A percentile compares a stretch with the other conserved stretches of the same genome.
phyloP scores from a whole-genome alignment of 2,888 invertebrate genomes.

The Dynastes maya region DNA sequence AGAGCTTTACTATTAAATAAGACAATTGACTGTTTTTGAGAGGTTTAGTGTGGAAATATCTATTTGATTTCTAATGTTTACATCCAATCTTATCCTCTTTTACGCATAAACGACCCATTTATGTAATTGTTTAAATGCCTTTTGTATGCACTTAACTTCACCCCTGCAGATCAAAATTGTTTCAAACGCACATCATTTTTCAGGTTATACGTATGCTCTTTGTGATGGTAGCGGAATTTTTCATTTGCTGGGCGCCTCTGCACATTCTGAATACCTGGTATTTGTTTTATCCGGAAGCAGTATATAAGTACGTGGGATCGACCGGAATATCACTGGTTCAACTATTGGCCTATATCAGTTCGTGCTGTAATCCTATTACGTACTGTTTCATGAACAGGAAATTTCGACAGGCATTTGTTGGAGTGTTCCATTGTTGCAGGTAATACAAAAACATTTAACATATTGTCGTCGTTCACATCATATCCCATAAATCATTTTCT shows the following conservation, averaged over 20 bases:
- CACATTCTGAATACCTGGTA: conserved; percentile 76
- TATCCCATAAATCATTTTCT: no score
- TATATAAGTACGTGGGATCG: conserved; percentile 71
- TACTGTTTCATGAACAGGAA: conserved; percentile 81
- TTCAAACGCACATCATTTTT: conserved; percentile 10
- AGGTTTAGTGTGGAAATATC: no score
- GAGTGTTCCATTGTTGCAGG: conserved; percentile 71
- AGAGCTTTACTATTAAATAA: no score
- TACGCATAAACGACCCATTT: no score
- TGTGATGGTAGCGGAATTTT: conserved; percentile 80
- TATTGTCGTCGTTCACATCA: neutral
- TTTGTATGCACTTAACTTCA: no score
- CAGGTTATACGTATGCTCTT: conserved; percentile 80
- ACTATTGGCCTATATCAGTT: conserved; percentile 75
- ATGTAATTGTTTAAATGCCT: no score
- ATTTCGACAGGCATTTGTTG: conserved; percentile 77
- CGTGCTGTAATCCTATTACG: conserved; percentile 80
- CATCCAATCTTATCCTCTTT: no score
- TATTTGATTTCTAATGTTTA: no score
- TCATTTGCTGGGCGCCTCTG: conserved; percentile 80
- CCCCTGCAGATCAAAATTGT: neutral
- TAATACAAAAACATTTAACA: conserved; percentile 27
- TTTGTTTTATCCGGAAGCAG: conserved; percentile 71
- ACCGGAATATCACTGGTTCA: conserved; percentile 74
- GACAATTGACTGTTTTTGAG: no score